Evolutionary conservation across 2,888 invertebrate genomes (phyloP).

Genomic region (Cephus nigrinus): DNA sequence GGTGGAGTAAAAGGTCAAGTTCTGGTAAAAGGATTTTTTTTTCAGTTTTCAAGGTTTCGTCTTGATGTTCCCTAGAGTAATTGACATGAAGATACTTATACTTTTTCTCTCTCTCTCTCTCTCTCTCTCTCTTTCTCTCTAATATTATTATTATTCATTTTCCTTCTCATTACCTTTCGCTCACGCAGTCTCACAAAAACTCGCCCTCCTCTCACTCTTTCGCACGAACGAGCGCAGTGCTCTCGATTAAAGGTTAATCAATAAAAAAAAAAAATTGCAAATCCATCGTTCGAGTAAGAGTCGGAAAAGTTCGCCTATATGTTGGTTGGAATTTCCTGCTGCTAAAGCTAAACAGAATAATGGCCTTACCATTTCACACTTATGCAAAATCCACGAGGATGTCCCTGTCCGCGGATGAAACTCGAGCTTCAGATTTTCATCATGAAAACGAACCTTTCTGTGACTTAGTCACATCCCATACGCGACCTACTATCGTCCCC

Average conservation of each 20-base stretch:
- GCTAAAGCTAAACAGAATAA: background rate
- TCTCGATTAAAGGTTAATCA: background rate
- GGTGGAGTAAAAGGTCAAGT: slow-evolving; percentile 37
- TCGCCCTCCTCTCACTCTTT: background rate
- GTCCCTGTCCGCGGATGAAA: background rate
- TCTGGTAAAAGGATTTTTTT: slow-evolving; percentile 34
- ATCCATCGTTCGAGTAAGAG: background rate
- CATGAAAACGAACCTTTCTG: background rate
- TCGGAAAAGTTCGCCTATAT: background rate
- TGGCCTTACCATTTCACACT: background rate
- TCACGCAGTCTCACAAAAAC: background rate
- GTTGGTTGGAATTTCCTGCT: background rate
- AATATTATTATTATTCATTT: background rate
- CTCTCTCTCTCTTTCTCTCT: background rate
- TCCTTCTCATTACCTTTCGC: background rate
- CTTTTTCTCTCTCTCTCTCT: slow-evolving; percentile 29
- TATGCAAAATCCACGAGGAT: background rate
- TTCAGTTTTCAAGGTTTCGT: slow-evolving; percentile 28
- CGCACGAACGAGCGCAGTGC: background rate
- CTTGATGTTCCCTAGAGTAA: slow-evolving; percentile 83
- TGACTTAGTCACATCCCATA: background rate
- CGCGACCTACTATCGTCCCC: background rate
- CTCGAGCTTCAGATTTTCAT: background rate
- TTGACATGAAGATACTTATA: slow-evolving; percentile 82
- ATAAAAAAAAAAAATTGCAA: background rate